Percentiles rank a stretch among this genome's conserved stretches.
phyloP scores from a whole-genome alignment of 2,113 vertebrate species.

The Callospermophilus lateralis region DNA sequence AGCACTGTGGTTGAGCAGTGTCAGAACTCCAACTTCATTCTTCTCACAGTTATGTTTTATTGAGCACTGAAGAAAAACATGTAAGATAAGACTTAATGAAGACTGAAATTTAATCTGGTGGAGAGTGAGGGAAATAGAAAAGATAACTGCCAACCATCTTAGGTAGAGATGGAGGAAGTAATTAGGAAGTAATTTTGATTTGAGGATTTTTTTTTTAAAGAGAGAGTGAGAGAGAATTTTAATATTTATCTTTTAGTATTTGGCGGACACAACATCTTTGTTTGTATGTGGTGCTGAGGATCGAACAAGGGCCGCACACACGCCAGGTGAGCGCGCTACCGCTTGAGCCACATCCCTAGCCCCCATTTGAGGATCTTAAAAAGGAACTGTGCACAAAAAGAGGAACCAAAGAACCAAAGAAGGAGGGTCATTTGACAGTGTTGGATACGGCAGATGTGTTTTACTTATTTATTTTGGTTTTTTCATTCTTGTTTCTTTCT shows the following conservation, averaged over 20 bases:
- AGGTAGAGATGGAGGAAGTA: background rate
- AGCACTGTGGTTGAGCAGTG: background rate
- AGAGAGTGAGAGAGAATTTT: too few relatives aligned
- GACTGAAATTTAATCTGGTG: background rate
- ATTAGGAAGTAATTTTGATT: background rate
- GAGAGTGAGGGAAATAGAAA: background rate
- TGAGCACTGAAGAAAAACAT: background rate
- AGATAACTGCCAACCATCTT: background rate
- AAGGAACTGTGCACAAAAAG: background rate
- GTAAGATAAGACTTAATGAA: constrained; percentile 6
- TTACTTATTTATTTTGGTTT: background rate
- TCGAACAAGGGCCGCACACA: too few relatives aligned
- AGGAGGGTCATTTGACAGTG: background rate
- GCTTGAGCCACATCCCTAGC: too few relatives aligned
- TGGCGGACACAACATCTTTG: too few relatives aligned
- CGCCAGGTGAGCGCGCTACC: too few relatives aligned
- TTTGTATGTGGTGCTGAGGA: too few relatives aligned
- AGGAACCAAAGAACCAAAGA: background rate
- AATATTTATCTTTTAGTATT: too few relatives aligned
- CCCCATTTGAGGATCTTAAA: too few relatives aligned
- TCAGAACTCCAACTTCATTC: background rate
- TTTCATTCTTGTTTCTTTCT: background rate
- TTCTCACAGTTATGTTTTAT: background rate
- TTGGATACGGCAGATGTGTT: too few relatives aligned
- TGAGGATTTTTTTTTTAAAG: too few relatives aligned